These are phyloP conservation scores for Anagrus nilaparvatae DNA, from an alignment of 1,140 invertebrate species.

Conservation along the genomic window DNA sequence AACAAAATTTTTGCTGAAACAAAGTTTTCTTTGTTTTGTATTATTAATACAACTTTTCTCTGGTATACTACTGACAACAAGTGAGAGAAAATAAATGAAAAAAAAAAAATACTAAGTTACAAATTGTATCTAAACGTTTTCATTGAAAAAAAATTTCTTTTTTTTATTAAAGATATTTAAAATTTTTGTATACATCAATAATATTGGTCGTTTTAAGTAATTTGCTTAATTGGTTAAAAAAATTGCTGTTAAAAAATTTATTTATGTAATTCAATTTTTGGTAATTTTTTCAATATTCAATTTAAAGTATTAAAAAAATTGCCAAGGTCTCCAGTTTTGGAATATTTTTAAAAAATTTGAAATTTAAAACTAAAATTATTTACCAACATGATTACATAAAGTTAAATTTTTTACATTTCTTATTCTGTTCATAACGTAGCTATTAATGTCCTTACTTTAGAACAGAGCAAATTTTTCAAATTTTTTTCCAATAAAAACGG, in stretches of 20 bases:
- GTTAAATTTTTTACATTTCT: too few species aligned
- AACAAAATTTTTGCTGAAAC: background rate
- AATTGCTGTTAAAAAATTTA: background rate
- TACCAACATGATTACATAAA: slow-evolving; percentile 9
- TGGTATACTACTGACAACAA: background rate
- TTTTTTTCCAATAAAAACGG: slow-evolving; percentile 11
- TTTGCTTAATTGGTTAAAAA: background rate
- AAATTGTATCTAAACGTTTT: slow-evolving; percentile 5
- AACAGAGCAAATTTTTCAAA: slow-evolving; percentile 12
- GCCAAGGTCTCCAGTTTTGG: background rate
- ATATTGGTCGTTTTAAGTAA: too few species aligned
- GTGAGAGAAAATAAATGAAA: slow-evolving; percentile 1
- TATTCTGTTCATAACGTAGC: too few species aligned
- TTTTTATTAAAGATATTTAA: too few species aligned
- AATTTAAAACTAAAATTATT: background rate
- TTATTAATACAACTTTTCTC: background rate
- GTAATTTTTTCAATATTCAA: background rate
- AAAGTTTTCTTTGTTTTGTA: background rate
- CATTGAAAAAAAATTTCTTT: background rate
- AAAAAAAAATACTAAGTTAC: background rate
- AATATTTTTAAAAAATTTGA: background rate
- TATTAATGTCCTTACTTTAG: too few species aligned
- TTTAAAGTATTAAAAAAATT: background rate
- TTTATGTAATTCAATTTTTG: background rate
- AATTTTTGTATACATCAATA: too few species aligned